phyloP scores from a whole-genome alignment of 1,140 invertebrate species.

The Leguminivora glycinivorella region DNA sequence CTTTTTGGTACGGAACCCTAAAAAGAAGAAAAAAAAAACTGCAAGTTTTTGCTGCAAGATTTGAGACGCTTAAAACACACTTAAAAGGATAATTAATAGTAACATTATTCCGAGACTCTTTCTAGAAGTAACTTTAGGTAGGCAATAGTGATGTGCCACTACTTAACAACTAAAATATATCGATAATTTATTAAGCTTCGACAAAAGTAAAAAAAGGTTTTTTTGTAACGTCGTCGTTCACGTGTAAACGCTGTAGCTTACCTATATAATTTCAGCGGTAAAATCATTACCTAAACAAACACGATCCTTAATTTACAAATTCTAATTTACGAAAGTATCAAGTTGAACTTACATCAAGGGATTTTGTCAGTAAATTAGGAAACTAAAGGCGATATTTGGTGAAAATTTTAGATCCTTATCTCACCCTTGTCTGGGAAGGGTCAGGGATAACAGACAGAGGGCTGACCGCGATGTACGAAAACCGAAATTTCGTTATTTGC shows the following conservation, averaged over 20 bases:
- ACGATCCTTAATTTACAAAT: conserved; percentile 4
- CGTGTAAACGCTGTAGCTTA: not conserved
- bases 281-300: not conserved
- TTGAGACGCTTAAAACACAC: no score
- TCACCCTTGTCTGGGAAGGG: conserved; percentile 43
- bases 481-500: no score
- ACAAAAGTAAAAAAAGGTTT: no score
- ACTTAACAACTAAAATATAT: not conserved
- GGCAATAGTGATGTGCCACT: not conserved
- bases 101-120: no score
- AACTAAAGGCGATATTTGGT: conserved; percentile 30
- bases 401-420: conserved; percentile 43
- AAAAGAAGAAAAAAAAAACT: no score
- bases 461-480: no score
- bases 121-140: not conserved
- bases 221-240: no score
- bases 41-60: no score
- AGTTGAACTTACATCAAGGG: conserved; percentile 28
- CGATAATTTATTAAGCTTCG: conserved; percentile 2
- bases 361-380: conserved; percentile 28
- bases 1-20: no score
- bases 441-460: conserved; percentile 29
- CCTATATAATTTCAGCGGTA: not conserved
- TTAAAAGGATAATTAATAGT: no score
- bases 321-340: conserved; percentile 24